Evolutionary conservation across 2,888 invertebrate species (phyloP), one percentile per base, ranked within the genome.

Genomic region (Drosophila koepferae): DNA sequence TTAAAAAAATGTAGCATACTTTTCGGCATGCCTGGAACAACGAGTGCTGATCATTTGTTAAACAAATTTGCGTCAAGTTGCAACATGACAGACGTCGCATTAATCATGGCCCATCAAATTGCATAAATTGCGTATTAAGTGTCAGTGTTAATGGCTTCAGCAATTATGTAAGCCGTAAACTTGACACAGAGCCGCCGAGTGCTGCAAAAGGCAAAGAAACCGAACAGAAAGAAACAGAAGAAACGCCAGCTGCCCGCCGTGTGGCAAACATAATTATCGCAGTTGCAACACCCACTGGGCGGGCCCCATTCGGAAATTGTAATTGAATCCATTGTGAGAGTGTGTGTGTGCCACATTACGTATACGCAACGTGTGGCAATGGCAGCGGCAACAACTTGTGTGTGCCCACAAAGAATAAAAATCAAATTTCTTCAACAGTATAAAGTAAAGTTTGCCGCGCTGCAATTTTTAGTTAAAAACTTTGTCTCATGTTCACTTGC

Each of bases 391-490:
- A 54, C 38, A 34, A 20, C 49, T 63, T 56, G 60, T 34, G 66
- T 51, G 74, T 28, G 16, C 58, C 51, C 60, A 51, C 61, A 65
- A 63, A 68, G 68, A 81, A 89, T 80, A 81, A 89, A 82, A 86
- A 81, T 87, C 77, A 80, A 84, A 87, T 88, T 89, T 70, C 77
- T 67, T 63, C 49, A 18, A 40, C 53, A 53, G 43, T 58, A 74
- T 62, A 64, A 65, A 55, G 49, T 65, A 59, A 80, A 85, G 67
- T 82, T 82, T 80, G 66, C 55, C 61, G 64, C 67, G 54, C 48
- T 54, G 72, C 87, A 89, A 74, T 81, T 84, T 89, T 89, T 85
- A 89, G 87, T 85, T 80, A 82, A 89, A 36, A 85, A 85, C 85
- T 87, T 85, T 89, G 88, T 80, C 89, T 70, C 89, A 64, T 79